These are phyloP conservation scores for Callaeas wilsoni DNA, from an alignment of 2,113 vertebrate genomes.

Conservation along the genomic window DNA sequence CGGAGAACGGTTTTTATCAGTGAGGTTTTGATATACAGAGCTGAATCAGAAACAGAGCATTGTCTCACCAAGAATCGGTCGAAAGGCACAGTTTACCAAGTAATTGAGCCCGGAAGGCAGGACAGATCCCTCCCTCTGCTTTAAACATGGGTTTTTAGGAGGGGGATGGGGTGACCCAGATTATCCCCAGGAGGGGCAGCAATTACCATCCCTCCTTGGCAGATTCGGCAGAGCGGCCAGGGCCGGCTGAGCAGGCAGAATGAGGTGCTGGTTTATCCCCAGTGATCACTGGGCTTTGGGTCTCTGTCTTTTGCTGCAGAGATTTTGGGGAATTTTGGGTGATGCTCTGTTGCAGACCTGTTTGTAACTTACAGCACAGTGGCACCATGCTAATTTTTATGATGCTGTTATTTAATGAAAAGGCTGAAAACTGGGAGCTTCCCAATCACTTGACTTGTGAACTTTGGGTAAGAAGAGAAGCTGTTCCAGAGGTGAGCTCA, in stretches of 20 bases:
- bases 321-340: not conserved
- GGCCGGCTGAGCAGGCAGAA: not conserved
- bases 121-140: not conserved
- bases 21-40: accelerated
- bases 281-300: not conserved
- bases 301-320: not conserved
- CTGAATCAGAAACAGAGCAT: not conserved
- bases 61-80: not conserved
- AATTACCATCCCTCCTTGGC: not conserved
- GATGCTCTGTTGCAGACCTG: not conserved
- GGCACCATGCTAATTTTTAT: not conserved
- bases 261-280: not conserved
- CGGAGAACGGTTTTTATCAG: not conserved
- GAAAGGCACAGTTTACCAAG: not conserved
- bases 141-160: not conserved
- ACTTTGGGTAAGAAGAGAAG: conserved; percentile 43
- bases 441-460: conserved; percentile 7
- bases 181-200: not conserved
- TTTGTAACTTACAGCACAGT: not conserved
- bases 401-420: not conserved
- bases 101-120: not conserved
- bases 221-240: not conserved
- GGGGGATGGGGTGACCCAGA: not conserved
- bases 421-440: not conserved
- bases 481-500: conserved; percentile 60